phyloP scores from a whole-genome alignment of 1,140 invertebrate species.

The Portunus trituberculatus region DNA sequence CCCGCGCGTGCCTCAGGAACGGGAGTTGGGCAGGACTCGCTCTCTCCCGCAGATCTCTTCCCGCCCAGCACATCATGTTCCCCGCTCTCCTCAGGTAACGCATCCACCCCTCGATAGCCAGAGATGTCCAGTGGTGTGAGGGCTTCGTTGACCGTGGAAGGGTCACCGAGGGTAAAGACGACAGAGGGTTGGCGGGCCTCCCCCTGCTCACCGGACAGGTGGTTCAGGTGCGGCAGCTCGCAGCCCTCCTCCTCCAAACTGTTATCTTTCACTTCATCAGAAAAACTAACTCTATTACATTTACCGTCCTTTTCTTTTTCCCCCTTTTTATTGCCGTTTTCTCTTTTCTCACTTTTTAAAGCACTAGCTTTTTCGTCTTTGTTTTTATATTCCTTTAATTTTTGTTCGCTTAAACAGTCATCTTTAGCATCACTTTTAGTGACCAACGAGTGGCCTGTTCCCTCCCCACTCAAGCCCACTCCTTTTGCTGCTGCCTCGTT shows the following conservation, averaged over 20 bases:
- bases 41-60: neutral
- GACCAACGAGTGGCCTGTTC: too few relatives aligned
- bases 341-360: conserved; percentile 33
- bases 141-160: neutral
- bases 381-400: neutral
- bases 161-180: neutral
- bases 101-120: neutral
- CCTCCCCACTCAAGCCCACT: neutral
- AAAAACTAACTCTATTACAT: conserved; percentile 63
- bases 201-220: neutral
- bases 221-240: neutral
- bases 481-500: neutral
- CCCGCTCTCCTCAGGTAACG: neutral
- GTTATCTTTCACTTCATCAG: conserved; percentile 59
- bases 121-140: neutral
- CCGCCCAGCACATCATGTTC: neutral
- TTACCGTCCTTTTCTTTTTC: conserved; percentile 31
- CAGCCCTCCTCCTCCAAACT: conserved; percentile 30
- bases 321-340: conserved; percentile 27
- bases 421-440: neutral
- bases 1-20: neutral
- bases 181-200: neutral
- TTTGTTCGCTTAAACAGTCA: neutral
- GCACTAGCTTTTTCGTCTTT: conserved; percentile 1
- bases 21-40: neutral